Evolutionary conservation across 2,797 vertebrate genomes (phyloP).

Genomic region (Luscinia luscinia): DNA sequence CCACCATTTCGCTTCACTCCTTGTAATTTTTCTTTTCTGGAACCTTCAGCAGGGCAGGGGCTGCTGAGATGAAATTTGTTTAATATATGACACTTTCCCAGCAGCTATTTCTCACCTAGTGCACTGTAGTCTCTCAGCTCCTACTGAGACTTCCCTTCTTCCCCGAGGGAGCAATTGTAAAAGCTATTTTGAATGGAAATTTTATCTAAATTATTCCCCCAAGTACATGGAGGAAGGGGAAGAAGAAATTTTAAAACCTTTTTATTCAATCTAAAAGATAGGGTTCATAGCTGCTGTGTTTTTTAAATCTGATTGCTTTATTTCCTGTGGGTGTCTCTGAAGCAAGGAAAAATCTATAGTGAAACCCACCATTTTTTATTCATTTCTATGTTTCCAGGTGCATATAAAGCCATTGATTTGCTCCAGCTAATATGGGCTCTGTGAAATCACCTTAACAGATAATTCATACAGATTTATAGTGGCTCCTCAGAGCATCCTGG

Average conservation of each 20-base stretch:
- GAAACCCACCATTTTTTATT: background rate
- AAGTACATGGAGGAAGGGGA: background rate
- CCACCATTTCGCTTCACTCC: background rate
- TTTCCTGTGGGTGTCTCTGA: background rate
- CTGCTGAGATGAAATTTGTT: background rate
- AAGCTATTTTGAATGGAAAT: constrained; percentile 10
- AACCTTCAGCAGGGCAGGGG: background rate
- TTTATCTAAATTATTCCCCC: background rate
- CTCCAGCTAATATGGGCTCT: background rate
- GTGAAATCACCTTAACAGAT: background rate
- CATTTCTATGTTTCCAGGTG: background rate
- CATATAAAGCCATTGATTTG: constrained; percentile 1
- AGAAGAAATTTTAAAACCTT: background rate
- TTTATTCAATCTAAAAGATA: background rate
- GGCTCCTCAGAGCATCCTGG: background rate
- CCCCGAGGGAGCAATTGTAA: background rate
- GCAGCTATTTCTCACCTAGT: background rate
- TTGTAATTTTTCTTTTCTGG: background rate
- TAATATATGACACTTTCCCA: background rate
- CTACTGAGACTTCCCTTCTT: background rate
- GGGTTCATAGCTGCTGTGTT: background rate
- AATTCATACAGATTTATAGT: constrained; percentile 1
- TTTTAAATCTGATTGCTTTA: background rate
- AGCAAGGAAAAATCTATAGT: background rate
- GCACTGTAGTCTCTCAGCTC: background rate